These are phyloP conservation scores for Fragum whitleyi DNA, from an alignment of 2,888 invertebrate genomes.

Conservation along the genomic window DNA sequence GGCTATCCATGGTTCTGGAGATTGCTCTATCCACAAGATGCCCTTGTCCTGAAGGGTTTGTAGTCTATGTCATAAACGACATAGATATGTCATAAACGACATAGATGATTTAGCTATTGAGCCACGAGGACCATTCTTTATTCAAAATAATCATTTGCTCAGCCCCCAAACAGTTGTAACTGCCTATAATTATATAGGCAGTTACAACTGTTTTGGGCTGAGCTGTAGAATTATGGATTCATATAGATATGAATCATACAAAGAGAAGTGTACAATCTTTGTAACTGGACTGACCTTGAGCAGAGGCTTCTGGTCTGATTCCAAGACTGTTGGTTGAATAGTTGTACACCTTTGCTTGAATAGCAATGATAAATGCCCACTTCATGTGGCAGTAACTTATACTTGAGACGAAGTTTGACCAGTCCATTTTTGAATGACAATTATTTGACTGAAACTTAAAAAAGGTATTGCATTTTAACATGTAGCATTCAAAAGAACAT, in stretches of 20 bases:
- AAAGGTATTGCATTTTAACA: neutral
- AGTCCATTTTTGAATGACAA: conserved; percentile 5
- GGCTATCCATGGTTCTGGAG: neutral
- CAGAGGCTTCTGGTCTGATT: conserved; percentile 15
- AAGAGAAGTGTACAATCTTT: conserved; percentile 3
- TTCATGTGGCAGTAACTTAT: neutral
- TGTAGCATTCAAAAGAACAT: too few species aligned
- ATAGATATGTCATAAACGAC: neutral
- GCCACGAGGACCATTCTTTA: conserved; percentile 25
- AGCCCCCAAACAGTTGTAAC: too few species aligned
- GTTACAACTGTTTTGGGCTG: too few species aligned
- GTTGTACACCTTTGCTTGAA: neutral
- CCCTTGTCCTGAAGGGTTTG: neutral
- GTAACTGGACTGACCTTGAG: conserved; percentile 16
- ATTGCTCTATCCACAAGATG: neutral
- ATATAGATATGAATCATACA: neutral
- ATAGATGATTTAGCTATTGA: conserved; percentile 16
- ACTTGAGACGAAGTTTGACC: neutral
- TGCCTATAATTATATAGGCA: too few species aligned
- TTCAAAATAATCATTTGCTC: too few species aligned
- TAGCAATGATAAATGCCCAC: neutral
- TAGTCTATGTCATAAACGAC: neutral
- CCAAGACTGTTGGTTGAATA: conserved; percentile 12
- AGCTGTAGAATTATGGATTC: neutral
- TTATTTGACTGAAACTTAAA: neutral